Conservation (phyloP, 2,797 vertebrate species). For the Zenarchopterus dispar region DNA sequence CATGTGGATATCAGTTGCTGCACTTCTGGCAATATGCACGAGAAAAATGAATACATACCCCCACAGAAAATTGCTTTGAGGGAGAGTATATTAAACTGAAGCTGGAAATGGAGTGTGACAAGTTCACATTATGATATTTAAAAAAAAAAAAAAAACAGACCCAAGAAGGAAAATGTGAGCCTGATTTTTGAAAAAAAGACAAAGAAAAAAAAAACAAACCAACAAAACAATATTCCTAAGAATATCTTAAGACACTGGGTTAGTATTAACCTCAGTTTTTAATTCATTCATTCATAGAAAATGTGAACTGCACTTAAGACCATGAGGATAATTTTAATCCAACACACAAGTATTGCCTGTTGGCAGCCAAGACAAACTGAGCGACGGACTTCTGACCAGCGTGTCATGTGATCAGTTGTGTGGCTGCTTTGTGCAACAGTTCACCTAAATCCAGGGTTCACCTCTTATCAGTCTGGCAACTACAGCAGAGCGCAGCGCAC, state of each 20-base stretch:
- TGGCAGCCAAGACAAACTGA: not conserved
- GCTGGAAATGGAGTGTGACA: not conserved
- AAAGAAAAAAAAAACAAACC: too few relatives aligned
- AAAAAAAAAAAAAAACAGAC: not conserved
- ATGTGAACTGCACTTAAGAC: not conserved
- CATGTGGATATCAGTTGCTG: too few relatives aligned
- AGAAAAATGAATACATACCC: too few relatives aligned
- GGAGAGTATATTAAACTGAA: too few relatives aligned
- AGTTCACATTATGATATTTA: not conserved
- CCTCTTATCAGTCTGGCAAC: conserved; percentile 64
- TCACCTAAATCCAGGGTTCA: conserved; percentile 65
- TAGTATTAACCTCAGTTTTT: too few relatives aligned
- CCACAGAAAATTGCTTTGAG: too few relatives aligned
- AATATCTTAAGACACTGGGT: too few relatives aligned
- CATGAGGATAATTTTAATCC: not conserved
- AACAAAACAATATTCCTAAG: too few relatives aligned
- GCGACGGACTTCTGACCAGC: not conserved
- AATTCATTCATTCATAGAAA: not conserved
- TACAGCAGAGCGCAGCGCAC: not conserved
- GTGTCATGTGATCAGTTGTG: conserved; percentile 11
- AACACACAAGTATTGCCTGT: not conserved
- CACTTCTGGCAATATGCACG: too few relatives aligned
- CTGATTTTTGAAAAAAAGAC: too few relatives aligned
- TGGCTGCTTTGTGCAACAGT: conserved; percentile 9
- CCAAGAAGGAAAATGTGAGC: not conserved